phyloP scores from a whole-genome alignment of 64 coral and sea anemone genomes.

The Acropora tenuis region DNA sequence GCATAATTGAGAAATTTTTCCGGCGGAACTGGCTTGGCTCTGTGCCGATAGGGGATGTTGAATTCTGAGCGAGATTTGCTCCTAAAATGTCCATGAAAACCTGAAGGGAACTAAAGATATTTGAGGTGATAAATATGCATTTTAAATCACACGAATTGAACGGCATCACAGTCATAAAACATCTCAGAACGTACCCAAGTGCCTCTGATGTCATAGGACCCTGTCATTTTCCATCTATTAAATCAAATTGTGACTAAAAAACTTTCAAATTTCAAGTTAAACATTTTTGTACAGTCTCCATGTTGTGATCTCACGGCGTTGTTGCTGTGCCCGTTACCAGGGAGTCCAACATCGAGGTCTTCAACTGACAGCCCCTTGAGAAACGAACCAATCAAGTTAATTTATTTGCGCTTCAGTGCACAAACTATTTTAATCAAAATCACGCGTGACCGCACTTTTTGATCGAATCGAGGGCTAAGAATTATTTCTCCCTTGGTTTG shows the following conservation, averaged over 20 bases:
- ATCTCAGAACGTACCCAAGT: conserved; percentile 38
- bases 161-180: neutral
- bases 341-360: conserved; percentile 4
- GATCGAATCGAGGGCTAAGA: too few relatives aligned
- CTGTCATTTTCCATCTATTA: conserved; percentile 23
- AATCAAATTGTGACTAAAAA: neutral
- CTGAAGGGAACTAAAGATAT: conserved; percentile 52
- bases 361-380: conserved; percentile 21
- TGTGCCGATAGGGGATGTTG: conserved; percentile 60
- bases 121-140: neutral
- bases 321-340: conserved; percentile 61
- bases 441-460: too few relatives aligned
- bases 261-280: neutral
- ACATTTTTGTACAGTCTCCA: neutral
- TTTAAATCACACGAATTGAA: too few relatives aligned
- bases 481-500: too few relatives aligned
- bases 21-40: conserved; percentile 62
- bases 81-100: conserved; percentile 75
- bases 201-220: conserved; percentile 29
- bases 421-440: too few relatives aligned
- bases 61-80: conserved; percentile 71
- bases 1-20: conserved; percentile 58
- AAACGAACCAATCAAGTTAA: conserved; percentile 17
- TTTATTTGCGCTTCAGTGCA: conserved; percentile 19
- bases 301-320: neutral